Percentiles rank a stretch among this genome's conserved stretches.
These are phyloP conservation scores for Epinephelus moara DNA, from an alignment of 2,113 vertebrate genomes.

Conservation along the genomic window DNA sequence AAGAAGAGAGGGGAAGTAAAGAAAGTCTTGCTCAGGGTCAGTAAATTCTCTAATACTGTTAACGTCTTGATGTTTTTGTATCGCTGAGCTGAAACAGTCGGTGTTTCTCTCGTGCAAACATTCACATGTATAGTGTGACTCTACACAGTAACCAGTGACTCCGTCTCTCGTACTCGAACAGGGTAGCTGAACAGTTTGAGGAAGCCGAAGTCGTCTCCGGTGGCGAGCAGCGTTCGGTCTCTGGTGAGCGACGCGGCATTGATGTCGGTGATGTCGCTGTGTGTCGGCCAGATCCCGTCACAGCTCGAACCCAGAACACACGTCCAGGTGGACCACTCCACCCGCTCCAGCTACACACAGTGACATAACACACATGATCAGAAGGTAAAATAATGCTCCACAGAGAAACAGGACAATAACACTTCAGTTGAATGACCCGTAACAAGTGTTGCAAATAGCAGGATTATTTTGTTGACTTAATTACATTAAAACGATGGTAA, in stretches of 20 bases:
- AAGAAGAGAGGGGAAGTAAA: too few relatives aligned
- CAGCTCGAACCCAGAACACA: conserved; percentile 94
- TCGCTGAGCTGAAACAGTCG: too few relatives aligned
- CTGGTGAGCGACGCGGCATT: conserved; percentile 93
- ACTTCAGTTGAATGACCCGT: background rate
- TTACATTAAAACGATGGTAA: too few relatives aligned
- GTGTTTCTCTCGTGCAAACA: too few relatives aligned
- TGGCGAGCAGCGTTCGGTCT: conserved; percentile 90
- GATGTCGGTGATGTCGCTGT: conserved; percentile 88
- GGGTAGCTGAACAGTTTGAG: conserved; percentile 95
- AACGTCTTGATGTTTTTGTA: too few relatives aligned
- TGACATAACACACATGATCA: background rate
- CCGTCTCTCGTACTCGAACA: conserved; percentile 86
- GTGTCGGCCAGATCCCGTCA: conserved; percentile 95
- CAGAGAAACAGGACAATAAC: background rate
- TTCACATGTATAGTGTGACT: too few relatives aligned
- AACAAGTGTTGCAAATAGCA: too few relatives aligned
- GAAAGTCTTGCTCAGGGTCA: too few relatives aligned
- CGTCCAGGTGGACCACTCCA: conserved; percentile 95
- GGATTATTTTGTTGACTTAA: too few relatives aligned
- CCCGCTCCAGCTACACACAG: conserved; percentile 89
- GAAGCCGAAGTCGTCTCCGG: conserved; percentile 97
- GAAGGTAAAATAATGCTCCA: background rate
- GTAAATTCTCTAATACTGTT: too few relatives aligned
- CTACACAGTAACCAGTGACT: background rate